These are phyloP conservation scores for Cataglyphis hispanica DNA, from an alignment of 1,140 invertebrate genomes.

Conservation along the genomic window DNA sequence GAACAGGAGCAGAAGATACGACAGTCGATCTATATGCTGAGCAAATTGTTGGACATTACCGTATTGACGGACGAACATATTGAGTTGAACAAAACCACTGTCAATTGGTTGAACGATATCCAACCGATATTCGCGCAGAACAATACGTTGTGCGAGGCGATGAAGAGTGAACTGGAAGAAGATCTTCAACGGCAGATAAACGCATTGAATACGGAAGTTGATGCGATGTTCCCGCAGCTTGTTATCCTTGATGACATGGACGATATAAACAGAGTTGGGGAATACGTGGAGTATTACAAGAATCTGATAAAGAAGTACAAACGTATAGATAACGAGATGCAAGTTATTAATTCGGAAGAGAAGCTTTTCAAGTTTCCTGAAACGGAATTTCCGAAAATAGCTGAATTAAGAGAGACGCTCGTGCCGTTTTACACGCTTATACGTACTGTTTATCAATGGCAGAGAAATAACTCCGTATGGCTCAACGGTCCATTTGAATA, in stretches of 20 bases:
- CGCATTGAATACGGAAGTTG: slow-evolving; percentile 87
- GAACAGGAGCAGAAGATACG: slow-evolving; percentile 81
- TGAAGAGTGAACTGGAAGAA: slow-evolving; percentile 89
- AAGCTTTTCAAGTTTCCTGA: slow-evolving; percentile 90
- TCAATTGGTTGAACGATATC: slow-evolving; percentile 86
- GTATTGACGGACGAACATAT: slow-evolving; percentile 84
- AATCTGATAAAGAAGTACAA: slow-evolving; percentile 87
- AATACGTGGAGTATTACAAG: slow-evolving; percentile 86
- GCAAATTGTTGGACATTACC: slow-evolving; percentile 83
- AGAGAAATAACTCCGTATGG: slow-evolving; percentile 89
- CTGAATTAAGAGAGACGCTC: slow-evolving; percentile 86
- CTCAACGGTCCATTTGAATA: slow-evolving; percentile 90
- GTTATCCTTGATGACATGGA: slow-evolving; percentile 85
- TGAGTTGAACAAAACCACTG: slow-evolving; percentile 82
- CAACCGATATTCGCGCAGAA: slow-evolving; percentile 85
- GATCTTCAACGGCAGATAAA: slow-evolving; percentile 87
- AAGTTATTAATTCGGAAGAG: slow-evolving; percentile 90
- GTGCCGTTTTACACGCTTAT: slow-evolving; percentile 84
- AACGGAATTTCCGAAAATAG: slow-evolving; percentile 89
- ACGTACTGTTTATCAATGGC: slow-evolving; percentile 88
- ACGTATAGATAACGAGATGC: slow-evolving; percentile 86
- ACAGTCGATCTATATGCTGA: slow-evolving; percentile 81
- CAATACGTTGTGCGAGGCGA: slow-evolving; percentile 88
- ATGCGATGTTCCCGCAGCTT: slow-evolving; percentile 87
- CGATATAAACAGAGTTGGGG: slow-evolving; percentile 79